Conservation (phyloP, 2,113 vertebrate genomes). For the Mesitornis unicolor region DNA sequence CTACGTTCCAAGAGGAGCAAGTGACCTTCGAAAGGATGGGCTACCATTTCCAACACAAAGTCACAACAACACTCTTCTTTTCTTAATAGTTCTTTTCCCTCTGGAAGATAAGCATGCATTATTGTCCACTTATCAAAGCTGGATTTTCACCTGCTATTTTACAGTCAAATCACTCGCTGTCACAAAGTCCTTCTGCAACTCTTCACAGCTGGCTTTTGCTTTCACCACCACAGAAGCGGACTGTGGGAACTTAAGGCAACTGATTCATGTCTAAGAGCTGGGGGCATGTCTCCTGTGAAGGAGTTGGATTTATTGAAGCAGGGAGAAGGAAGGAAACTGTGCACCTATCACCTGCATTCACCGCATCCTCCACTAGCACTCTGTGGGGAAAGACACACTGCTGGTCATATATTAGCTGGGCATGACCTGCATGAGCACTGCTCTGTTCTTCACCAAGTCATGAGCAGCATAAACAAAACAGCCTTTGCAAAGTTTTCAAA, state of each 20-base stretch:
- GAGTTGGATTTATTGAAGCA: fast-evolving
- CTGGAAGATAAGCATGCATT: too few relatives aligned
- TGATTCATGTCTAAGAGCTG: background rate
- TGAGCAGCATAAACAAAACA: background rate
- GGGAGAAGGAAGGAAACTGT: background rate
- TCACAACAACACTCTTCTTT: background rate
- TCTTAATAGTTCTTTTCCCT: background rate
- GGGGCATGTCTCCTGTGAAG: too few relatives aligned
- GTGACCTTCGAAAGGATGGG: background rate
- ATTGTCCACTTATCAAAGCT: background rate
- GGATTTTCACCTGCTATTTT: background rate
- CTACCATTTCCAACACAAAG: background rate
- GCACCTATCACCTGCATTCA: background rate
- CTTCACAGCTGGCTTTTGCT: background rate
- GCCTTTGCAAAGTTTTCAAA: background rate
- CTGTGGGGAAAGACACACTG: background rate
- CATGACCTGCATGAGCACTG: background rate
- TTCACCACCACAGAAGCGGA: background rate
- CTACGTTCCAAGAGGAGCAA: background rate
- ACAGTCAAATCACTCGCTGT: background rate
- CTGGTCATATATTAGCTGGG: background rate
- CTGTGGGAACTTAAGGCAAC: background rate
- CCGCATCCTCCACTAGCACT: background rate
- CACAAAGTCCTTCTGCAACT: background rate
- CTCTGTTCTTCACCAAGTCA: fast-evolving